Conservation (phyloP, 2,113 vertebrate species). For the Alouatta palliata region DNA sequence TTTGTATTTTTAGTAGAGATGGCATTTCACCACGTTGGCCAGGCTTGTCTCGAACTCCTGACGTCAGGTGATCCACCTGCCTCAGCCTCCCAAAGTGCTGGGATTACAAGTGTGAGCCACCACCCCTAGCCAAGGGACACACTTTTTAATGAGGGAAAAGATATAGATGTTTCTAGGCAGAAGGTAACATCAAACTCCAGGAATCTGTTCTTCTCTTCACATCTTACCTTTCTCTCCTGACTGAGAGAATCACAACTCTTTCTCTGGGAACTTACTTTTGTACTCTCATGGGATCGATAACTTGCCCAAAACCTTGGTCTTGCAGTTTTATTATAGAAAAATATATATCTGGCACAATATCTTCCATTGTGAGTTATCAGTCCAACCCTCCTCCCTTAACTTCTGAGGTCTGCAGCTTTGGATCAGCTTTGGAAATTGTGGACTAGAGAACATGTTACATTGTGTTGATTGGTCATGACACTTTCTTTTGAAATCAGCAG, state of each 20-base stretch:
- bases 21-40: no score
- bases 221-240: background rate
- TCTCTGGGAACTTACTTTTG: background rate
- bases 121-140: background rate
- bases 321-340: background rate
- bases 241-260: background rate
- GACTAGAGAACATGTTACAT: no score
- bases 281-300: background rate
- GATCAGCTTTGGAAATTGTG: no score
- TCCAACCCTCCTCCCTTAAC: background rate
- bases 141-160: background rate
- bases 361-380: background rate
- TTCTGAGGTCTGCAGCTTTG: background rate
- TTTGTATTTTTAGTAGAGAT: no score
- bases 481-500: background rate
- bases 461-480: rapidly evolving
- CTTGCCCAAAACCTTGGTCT: background rate
- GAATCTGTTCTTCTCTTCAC: background rate
- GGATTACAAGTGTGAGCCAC: no score
- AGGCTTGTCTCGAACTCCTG: no score
- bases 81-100: no score
- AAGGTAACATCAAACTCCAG: background rate
- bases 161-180: background rate
- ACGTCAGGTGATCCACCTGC: no score
- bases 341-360: background rate